These are phyloP conservation scores for Clitarchus hookeri DNA, from an alignment of 2,888 invertebrate genomes.

Conservation along the genomic window DNA sequence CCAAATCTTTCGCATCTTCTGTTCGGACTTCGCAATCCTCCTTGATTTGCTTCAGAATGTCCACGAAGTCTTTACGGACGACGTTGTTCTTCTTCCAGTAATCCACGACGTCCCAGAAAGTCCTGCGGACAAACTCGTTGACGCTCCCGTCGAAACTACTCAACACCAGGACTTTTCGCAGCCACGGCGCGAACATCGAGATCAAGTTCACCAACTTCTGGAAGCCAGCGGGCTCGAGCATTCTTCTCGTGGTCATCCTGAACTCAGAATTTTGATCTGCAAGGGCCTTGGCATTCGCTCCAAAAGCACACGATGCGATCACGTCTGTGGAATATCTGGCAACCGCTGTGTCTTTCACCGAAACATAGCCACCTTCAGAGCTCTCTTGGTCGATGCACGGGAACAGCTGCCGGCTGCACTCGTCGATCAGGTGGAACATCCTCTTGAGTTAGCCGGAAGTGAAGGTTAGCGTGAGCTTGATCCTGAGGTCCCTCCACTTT, in stretches of 20 bases:
- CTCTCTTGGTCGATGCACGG: conserved; percentile 37
- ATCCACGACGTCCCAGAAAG: conserved; percentile 40
- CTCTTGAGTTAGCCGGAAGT: conserved; percentile 54
- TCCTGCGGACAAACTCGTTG: conserved; percentile 45
- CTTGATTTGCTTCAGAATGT: conserved; percentile 44
- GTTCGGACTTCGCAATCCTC: conserved; percentile 34
- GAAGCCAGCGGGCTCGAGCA: conserved; percentile 47
- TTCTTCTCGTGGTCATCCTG: conserved; percentile 48
- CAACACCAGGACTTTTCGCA: neutral
- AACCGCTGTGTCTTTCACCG: conserved; percentile 36
- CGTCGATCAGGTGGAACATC: conserved; percentile 50
- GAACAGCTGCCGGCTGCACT: conserved; percentile 46
- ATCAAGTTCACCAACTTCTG: conserved; percentile 45
- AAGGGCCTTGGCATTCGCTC: conserved; percentile 51
- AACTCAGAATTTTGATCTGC: conserved; percentile 52
- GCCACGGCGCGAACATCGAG: neutral
- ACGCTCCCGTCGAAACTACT: neutral
- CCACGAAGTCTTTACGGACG: conserved; percentile 47
- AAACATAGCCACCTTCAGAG: no score
- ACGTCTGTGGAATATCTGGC: conserved; percentile 46
- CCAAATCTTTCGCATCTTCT: no score
- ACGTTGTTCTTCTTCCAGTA: conserved; percentile 43
- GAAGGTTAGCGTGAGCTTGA: conserved; percentile 54
- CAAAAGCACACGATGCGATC: conserved; percentile 55
- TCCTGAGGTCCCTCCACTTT: conserved; percentile 51